Evolutionary conservation across 2,888 invertebrate species (phyloP).

Genomic region (Catonia carolina): DNA sequence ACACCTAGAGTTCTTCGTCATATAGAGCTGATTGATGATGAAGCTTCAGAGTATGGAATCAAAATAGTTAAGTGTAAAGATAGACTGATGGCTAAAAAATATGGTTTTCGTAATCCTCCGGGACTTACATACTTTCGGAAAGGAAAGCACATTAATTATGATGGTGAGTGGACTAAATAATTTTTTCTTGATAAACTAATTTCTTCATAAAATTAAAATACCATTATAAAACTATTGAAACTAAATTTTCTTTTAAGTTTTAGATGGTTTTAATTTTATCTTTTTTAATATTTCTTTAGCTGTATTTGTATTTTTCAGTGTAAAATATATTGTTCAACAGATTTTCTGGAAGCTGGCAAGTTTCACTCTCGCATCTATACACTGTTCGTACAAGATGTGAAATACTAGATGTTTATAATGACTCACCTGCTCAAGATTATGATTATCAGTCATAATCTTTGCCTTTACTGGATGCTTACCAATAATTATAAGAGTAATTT

Average conservation of each 20-base stretch:
- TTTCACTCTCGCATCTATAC: no score
- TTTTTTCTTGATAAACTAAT: no score
- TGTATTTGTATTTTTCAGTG: neutral
- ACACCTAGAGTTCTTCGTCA: conserved; percentile 75
- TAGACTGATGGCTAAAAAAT: conserved; percentile 87
- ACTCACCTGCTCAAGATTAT: no score
- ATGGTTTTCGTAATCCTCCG: conserved; percentile 81
- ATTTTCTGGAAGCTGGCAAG: no score
- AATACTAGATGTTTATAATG: no score
- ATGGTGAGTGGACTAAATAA: conserved; percentile 55
- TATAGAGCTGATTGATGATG: conserved; percentile 84
- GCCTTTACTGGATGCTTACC: no score
- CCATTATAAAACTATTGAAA: no score
- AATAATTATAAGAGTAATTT: no score
- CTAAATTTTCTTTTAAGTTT: neutral
- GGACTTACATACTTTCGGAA: conserved; percentile 88
- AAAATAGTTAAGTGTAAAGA: conserved; percentile 84
- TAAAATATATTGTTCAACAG: no score
- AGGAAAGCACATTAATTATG: conserved; percentile 80
- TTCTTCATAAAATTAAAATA: no score
- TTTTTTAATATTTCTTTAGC: neutral
- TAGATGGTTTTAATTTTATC: neutral
- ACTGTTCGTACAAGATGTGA: no score
- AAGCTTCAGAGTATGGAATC: conserved; percentile 86
- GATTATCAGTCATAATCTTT: no score